phyloP scores from a whole-genome alignment of 2,797 vertebrate genomes.

The Tokudaia muenninki region DNA sequence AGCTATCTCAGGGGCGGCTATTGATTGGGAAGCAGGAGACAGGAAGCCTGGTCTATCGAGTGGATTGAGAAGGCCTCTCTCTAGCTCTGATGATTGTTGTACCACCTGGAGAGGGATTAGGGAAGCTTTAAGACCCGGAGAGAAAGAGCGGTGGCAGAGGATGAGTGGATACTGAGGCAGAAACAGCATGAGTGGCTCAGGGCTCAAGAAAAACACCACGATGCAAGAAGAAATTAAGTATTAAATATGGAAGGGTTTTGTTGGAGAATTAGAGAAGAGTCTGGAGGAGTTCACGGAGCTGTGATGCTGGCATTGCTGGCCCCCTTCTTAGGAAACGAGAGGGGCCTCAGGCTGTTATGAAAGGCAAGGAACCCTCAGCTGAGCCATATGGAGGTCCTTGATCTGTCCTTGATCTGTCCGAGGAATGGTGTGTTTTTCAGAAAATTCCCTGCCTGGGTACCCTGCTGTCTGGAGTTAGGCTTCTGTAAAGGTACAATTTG shows the following conservation, averaged over 20 bases:
- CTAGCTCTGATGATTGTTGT: background rate
- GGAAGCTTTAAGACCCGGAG: background rate
- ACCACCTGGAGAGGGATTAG: background rate
- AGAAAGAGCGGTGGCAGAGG: too few species aligned
- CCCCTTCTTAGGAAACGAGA: background rate
- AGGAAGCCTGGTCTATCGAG: constrained; percentile 42
- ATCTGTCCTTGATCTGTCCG: background rate
- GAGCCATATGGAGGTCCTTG: accelerated
- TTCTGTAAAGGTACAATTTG: background rate
- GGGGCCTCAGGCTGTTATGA: accelerated
- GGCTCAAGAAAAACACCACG: background rate
- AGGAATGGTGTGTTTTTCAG: background rate
- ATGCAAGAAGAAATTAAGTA: background rate
- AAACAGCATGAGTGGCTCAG: background rate
- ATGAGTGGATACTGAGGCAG: background rate
- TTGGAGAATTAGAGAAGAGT: background rate
- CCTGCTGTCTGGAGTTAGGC: background rate
- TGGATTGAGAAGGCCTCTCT: background rate
- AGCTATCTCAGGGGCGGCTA: constrained; percentile 4
- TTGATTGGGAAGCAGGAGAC: constrained; percentile 35
- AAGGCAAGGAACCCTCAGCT: background rate
- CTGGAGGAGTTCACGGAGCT: accelerated
- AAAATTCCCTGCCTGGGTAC: background rate
- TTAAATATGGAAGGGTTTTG: background rate
- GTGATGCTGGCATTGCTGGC: accelerated